Evolutionary conservation across 2,797 vertebrate genomes (phyloP).

Genomic region (Hemibagrus guttatus): DNA sequence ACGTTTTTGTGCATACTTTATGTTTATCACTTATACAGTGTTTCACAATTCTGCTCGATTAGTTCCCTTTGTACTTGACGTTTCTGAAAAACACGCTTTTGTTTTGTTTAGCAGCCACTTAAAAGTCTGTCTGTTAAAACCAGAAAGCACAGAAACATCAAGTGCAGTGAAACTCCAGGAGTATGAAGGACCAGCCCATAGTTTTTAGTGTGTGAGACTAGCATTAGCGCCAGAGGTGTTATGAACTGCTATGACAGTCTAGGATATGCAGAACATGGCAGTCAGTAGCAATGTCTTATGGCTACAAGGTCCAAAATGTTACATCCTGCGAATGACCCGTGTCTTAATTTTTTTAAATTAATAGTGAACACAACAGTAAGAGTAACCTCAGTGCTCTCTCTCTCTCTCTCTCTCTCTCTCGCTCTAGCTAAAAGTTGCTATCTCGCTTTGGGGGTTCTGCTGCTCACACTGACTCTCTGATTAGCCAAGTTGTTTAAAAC

Average conservation of each 20-base stretch:
- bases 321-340: neutral
- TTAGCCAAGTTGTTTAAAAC: constrained; percentile 68
- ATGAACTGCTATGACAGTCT: neutral
- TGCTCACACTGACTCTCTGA: constrained; percentile 64
- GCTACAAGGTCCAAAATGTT: neutral
- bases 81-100: neutral
- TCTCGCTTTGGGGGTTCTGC: constrained; percentile 65
- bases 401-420: neutral
- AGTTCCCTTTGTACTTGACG: neutral
- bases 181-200: neutral
- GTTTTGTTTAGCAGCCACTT: neutral
- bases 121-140: neutral
- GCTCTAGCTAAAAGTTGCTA: constrained; percentile 41
- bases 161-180: neutral
- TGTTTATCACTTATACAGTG: neutral
- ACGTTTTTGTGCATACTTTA: neutral
- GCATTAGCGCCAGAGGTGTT: neutral
- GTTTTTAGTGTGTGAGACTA: neutral
- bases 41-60: neutral
- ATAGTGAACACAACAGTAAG: neutral
- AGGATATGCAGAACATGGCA: neutral
- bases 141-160: neutral
- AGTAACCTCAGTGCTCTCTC: neutral
- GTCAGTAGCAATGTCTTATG: neutral
- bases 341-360: neutral